phyloP scores from a whole-genome alignment of 2,888 invertebrate genomes.

The Lasioglossum zephyrum region DNA sequence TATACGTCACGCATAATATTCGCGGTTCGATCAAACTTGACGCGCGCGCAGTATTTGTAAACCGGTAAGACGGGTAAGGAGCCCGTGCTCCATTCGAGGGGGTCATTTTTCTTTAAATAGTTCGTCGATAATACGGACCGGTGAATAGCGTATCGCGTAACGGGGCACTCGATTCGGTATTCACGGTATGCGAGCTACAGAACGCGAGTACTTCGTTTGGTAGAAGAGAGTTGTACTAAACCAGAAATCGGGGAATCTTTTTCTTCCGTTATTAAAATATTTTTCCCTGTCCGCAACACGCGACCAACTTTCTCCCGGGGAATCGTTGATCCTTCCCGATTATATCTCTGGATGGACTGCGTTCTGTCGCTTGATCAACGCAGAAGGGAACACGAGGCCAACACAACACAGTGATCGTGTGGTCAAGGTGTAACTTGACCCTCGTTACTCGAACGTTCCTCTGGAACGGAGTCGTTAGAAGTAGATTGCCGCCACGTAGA shows the following conservation, averaged over 20 bases:
- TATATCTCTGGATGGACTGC: conserved; percentile 40
- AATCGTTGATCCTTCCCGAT: conserved; percentile 53
- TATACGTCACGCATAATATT: conserved; percentile 68
- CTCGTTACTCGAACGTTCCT: conserved; percentile 59
- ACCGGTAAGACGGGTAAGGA: conserved; percentile 60
- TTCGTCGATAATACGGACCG: conserved; percentile 45
- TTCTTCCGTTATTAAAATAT: conserved; percentile 41
- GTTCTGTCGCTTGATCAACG: conserved; percentile 56
- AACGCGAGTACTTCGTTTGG: neutral
- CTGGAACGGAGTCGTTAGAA: conserved; percentile 53
- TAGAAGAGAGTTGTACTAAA: neutral
- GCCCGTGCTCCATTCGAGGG: conserved; percentile 42
- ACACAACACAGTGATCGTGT: conserved; percentile 48
- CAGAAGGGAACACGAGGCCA: conserved; percentile 23
- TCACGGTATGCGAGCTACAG: conserved; percentile 21
- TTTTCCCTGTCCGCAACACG: neutral
- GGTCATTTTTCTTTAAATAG: conserved; percentile 57
- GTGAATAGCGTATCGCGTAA: conserved; percentile 44
- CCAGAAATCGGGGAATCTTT: neutral
- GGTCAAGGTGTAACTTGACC: conserved; percentile 62
- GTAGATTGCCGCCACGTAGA: conserved; percentile 46
- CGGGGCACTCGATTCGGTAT: conserved; percentile 48
- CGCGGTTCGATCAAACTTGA: conserved; percentile 68
- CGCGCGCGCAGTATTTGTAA: conserved; percentile 64
- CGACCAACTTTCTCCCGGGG: conserved; percentile 28